These are phyloP conservation scores for Onychomys arenicola DNA, from an alignment of 2,797 vertebrate species.

Conservation along the genomic window DNA sequence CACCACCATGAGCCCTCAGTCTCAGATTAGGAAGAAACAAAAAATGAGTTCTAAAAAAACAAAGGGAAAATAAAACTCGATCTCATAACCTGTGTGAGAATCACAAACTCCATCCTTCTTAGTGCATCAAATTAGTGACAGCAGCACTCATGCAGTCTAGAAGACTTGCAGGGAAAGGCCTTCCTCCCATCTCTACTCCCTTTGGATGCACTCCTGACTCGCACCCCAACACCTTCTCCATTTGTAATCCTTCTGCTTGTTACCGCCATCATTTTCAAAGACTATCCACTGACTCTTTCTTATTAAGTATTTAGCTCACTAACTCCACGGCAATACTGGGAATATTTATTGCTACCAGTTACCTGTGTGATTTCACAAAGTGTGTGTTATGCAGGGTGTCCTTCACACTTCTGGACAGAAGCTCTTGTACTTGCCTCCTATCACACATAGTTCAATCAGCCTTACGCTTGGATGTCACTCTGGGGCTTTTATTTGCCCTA, in stretches of 20 bases:
- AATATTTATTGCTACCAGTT: background rate
- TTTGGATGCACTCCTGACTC: background rate
- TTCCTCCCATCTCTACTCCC: background rate
- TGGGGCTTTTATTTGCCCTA: background rate
- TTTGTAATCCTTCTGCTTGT: background rate
- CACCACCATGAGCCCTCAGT: background rate
- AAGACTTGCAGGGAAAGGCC: background rate
- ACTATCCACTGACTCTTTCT: background rate
- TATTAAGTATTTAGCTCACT: slow-evolving; percentile 48
- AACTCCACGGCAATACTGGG: background rate
- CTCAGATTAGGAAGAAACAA: slow-evolving; percentile 11
- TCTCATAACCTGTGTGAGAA: background rate
- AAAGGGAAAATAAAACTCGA: background rate
- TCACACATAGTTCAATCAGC: background rate
- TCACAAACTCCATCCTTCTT: background rate
- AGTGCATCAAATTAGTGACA: background rate
- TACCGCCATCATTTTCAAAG: background rate
- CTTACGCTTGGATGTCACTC: background rate
- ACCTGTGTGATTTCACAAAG: background rate
- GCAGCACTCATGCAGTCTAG: background rate
- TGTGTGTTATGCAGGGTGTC: background rate
- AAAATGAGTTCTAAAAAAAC: background rate
- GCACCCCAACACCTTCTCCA: background rate
- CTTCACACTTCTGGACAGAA: background rate
- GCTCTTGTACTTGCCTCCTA: background rate